A percentile compares a stretch with the other conserved stretches of the same genome.
Conservation (phyloP, 2,888 invertebrate species). For the Hyposoter didymator region DNA sequence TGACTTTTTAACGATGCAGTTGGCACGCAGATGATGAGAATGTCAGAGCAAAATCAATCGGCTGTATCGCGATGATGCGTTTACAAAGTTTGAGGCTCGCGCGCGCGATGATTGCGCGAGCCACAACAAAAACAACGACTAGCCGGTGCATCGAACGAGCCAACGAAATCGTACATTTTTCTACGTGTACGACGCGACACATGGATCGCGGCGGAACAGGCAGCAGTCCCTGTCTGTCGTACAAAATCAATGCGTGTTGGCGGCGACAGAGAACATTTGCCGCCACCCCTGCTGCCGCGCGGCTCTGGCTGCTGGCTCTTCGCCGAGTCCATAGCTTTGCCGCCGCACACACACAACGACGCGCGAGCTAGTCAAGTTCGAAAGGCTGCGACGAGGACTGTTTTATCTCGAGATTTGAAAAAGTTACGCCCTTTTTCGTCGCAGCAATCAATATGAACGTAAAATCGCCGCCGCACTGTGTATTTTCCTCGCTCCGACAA, state of each 20-base stretch:
- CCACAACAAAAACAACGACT: background rate
- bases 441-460: background rate
- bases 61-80: conserved; percentile 1
- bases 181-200: background rate
- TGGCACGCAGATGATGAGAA: no score
- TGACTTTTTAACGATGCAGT: no score
- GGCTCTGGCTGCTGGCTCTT: conserved; percentile 61
- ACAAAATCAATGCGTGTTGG: conserved; percentile 82
- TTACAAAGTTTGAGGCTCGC: conserved; percentile 6
- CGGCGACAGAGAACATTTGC: conserved; percentile 79
- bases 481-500: conserved; percentile 53
- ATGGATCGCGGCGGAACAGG: conserved; percentile 60
- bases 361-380: background rate
- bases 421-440: conserved; percentile 20
- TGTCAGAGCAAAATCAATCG: no score
- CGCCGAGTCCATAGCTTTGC: conserved; percentile 66
- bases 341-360: conserved; percentile 34
- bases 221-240: conserved; percentile 80
- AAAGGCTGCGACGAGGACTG: conserved; percentile 9
- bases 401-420: conserved; percentile 12
- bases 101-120: background rate
- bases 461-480: background rate
- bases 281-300: conserved; percentile 33
- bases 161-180: conserved; percentile 6
- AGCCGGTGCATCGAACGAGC: background rate